Evolutionary conservation across 2,888 invertebrate genomes (phyloP).

Genomic region (Nymphalis c-album): DNA sequence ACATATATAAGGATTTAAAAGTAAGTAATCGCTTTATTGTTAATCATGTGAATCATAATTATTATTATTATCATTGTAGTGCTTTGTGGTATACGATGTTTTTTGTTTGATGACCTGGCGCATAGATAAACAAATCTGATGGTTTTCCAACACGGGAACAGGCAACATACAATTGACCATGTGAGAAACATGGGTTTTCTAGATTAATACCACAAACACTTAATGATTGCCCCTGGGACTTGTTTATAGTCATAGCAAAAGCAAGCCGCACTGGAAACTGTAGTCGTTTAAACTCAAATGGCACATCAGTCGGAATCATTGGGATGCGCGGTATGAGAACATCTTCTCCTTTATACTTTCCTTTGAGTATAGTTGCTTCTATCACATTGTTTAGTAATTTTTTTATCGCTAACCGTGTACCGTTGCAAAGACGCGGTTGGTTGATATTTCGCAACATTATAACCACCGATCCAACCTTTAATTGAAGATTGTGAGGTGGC

Average conservation of each 20-base stretch:
- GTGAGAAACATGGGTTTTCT: constrained; percentile 28
- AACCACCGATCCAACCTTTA: constrained; percentile 42
- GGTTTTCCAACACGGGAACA: constrained; percentile 10
- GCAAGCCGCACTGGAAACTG: constrained; percentile 41
- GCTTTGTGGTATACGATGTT: background rate
- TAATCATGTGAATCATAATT: too few species aligned
- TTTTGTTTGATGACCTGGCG: background rate
- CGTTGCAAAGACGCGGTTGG: constrained; percentile 42
- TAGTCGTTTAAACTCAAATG: constrained; percentile 43
- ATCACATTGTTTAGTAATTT: constrained; percentile 8
- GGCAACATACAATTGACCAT: constrained; percentile 29
- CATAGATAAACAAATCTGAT: background rate
- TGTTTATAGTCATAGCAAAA: constrained; percentile 44
- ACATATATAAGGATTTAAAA: too few species aligned
- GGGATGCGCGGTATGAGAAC: constrained; percentile 45
- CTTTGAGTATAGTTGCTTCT: constrained; percentile 36
- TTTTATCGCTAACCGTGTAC: background rate
- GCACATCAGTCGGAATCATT: constrained; percentile 42
- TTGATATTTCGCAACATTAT: constrained; percentile 44
- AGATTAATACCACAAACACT: constrained; percentile 44
- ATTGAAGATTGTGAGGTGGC: constrained; percentile 45
- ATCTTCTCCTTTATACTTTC: constrained; percentile 46
- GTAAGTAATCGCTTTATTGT: too few species aligned
- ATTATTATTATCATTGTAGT: background rate
- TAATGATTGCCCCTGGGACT: constrained; percentile 42